A percentile compares a stretch with the other conserved stretches of the same genome.
Evolutionary conservation across 2,113 vertebrate genomes (phyloP).

Genomic region (Triplophysa dalaica): DNA sequence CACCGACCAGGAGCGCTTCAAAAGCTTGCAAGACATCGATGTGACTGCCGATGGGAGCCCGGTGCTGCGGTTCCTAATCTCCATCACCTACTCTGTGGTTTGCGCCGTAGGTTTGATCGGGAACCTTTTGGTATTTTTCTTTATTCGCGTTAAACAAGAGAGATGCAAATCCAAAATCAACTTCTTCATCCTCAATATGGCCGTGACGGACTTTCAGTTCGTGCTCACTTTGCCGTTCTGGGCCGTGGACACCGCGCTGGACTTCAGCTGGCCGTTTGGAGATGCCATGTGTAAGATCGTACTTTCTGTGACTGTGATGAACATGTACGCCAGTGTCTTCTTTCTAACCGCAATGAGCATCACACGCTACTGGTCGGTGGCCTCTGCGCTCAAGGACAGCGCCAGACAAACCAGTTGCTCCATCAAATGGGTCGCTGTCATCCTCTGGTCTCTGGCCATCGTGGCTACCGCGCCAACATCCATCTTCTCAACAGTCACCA

Average conservation of each 20-base stretch:
- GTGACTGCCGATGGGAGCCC: slow-evolving; percentile 65
- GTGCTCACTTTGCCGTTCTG: slow-evolving; percentile 76
- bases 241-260: slow-evolving; percentile 73
- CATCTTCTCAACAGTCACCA: slow-evolving; percentile 70
- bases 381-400: slow-evolving; percentile 63
- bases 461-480: slow-evolving; percentile 69
- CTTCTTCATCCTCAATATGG: slow-evolving; percentile 74
- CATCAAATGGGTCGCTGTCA: slow-evolving; percentile 56
- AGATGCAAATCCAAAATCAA: slow-evolving; percentile 65
- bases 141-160: slow-evolving; percentile 64
- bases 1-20: slow-evolving; percentile 55
- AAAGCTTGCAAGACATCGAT: slow-evolving; percentile 67
- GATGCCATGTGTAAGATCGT: slow-evolving; percentile 75
- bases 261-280: slow-evolving; percentile 78
- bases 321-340: slow-evolving; percentile 77
- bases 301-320: slow-evolving; percentile 74
- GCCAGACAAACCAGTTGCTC: slow-evolving; percentile 53
- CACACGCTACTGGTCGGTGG: slow-evolving; percentile 71
- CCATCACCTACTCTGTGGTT: slow-evolving; percentile 68
- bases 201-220: slow-evolving; percentile 74
- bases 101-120: slow-evolving; percentile 69
- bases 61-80: slow-evolving; percentile 64
- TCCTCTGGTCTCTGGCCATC: slow-evolving; percentile 69
- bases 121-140: slow-evolving; percentile 72
- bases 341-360: slow-evolving; percentile 76